Percentiles rank a stretch among this genome's conserved stretches.
Evolutionary conservation across 2,797 vertebrate genomes (phyloP).

Genomic region (Premnoplex brunnescens): DNA sequence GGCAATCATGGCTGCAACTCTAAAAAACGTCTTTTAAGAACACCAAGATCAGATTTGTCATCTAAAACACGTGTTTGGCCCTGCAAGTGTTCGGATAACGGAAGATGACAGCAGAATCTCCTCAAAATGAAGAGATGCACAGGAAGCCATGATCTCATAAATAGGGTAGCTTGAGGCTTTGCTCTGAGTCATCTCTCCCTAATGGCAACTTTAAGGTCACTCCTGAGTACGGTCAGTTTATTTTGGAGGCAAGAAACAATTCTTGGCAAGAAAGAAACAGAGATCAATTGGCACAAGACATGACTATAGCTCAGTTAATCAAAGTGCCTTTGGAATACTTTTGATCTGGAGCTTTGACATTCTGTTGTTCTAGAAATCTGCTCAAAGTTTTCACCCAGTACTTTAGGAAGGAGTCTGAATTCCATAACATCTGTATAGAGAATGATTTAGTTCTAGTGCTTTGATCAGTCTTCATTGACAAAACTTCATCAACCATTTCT

Average conservation of each 20-base stretch:
- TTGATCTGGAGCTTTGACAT: conserved; percentile 45
- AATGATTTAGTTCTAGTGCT: conserved; percentile 4
- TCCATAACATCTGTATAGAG: neutral
- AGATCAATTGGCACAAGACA: neutral
- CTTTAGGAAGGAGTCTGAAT: conserved; percentile 4
- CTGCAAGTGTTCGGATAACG: neutral
- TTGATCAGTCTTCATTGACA: conserved; percentile 25
- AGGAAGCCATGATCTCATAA: neutral
- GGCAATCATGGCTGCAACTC: neutral
- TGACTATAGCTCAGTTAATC: conserved; percentile 4
- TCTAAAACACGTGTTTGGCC: neutral
- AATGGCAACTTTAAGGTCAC: conserved; percentile 20
- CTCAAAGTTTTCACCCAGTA: conserved; percentile 28
- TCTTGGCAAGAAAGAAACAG: neutral
- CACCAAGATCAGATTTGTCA: neutral
- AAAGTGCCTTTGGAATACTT: conserved; percentile 53
- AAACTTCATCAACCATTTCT: conserved; percentile 11
- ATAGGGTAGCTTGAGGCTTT: neutral
- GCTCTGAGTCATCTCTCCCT: neutral
- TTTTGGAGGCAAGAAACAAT: conserved; percentile 9
- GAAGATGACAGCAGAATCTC: neutral
- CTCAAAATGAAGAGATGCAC: neutral
- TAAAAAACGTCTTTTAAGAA: neutral
- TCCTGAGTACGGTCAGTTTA: neutral
- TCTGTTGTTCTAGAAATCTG: conserved; percentile 37